Conservation (phyloP, 2,888 invertebrate genomes). For the Pristionchus exspectatus region DNA sequence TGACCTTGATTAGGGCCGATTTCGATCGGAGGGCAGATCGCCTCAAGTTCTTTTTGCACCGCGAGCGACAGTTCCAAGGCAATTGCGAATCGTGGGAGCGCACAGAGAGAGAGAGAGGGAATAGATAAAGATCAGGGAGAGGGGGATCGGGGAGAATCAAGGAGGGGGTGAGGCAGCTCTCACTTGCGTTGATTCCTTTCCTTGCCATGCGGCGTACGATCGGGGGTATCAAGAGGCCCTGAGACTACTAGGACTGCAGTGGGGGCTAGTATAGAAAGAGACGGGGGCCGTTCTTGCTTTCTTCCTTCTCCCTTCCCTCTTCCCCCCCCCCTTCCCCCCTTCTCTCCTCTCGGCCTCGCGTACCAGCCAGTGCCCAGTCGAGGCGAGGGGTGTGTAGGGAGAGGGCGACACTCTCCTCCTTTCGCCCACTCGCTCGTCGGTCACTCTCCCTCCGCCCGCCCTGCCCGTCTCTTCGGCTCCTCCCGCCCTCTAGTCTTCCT, state of each 20-base stretch:
- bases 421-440: slow-evolving; percentile 16
- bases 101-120: neutral
- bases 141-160: neutral
- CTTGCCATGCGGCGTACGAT: slow-evolving; percentile 2
- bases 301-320: neutral
- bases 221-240: neutral
- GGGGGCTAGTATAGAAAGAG: slow-evolving; percentile 37
- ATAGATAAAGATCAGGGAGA: neutral
- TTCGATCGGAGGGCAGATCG: neutral
- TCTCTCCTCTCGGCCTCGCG: slow-evolving; percentile 50
- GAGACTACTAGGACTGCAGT: neutral
- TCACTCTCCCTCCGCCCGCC: slow-evolving; percentile 27
- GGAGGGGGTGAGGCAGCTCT: neutral
- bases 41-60: neutral
- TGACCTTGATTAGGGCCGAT: neutral
- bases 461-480: neutral
- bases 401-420: neutral
- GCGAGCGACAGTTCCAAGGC: slow-evolving; percentile 31
- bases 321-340: neutral
- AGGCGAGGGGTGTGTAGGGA: neutral
- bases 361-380: slow-evolving; percentile 31
- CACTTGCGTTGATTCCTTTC: neutral
- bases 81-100: slow-evolving; percentile 6
- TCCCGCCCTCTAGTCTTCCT: neutral
- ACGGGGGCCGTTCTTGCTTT: slow-evolving; percentile 22